Conservation (phyloP, 2,888 invertebrate genomes). For the Mactromeris polynyma region DNA sequence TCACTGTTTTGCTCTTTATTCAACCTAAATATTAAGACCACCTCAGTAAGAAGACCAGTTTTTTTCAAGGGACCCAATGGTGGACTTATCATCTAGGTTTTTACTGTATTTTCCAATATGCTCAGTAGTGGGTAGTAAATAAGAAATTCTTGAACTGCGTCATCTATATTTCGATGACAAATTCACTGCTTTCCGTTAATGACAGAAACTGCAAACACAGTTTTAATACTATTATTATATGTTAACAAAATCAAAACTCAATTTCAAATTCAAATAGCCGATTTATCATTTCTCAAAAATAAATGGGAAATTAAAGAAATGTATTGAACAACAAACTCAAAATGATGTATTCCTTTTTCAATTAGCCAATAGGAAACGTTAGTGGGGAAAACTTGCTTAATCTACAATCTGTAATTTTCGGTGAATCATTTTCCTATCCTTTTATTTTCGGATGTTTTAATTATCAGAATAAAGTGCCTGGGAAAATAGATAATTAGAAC, state of each 20-base stretch:
- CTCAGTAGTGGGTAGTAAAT: too few relatives aligned
- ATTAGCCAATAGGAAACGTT: background rate
- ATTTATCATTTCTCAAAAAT: background rate
- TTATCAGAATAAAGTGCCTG: background rate
- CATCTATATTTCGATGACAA: too few relatives aligned
- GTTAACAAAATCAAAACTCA: background rate
- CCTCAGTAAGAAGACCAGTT: too few relatives aligned
- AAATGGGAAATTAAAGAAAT: background rate
- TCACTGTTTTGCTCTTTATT: too few relatives aligned
- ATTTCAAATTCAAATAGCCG: background rate
- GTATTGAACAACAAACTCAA: background rate
- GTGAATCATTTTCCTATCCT: background rate
- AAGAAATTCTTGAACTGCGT: too few relatives aligned
- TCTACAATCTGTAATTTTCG: background rate
- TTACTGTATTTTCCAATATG: too few relatives aligned
- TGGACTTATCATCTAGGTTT: too few relatives aligned
- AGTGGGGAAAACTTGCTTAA: background rate
- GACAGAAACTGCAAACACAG: too few relatives aligned
- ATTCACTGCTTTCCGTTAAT: too few relatives aligned
- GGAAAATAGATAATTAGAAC: slow-evolving; percentile 1
- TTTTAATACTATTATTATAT: too few relatives aligned
- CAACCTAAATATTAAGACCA: too few relatives aligned
- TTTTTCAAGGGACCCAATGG: too few relatives aligned
- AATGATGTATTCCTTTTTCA: background rate
- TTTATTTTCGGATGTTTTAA: background rate